Base-by-base conservation (phyloP, 2,113 vertebrate genomes). In the Phyllostomus discolor region DNA sequence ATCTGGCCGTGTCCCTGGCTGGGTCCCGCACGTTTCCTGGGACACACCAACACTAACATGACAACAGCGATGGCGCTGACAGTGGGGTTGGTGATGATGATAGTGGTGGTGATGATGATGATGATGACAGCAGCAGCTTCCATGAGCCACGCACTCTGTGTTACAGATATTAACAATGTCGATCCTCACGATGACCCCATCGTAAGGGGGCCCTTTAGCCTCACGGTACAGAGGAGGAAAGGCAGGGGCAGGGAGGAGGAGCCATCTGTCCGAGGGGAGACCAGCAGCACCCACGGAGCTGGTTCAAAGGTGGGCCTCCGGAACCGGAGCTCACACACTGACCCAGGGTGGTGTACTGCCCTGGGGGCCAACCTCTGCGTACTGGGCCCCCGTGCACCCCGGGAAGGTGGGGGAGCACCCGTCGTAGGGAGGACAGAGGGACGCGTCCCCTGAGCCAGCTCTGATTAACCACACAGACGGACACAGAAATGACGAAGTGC, bases 181-280 rank as follows among this genome's bases (percentile, higher is more conserved):
- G n/a, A 43, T 38, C 59, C 52, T 48, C 10, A 3, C 0, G 0
- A 7, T 1, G n/a, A 3, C 5, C 26, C 31, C 31, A 10, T 0
- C 15, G 41, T 2, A n/a, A n/a, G 73, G 5, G 31, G 41, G 4
- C 19, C n/a, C 75, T 72, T 66, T 9, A 54, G 22, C 35, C 43
- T 52, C 46, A 2, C 26, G 35, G 52, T 15, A 26, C 10, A 8
- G n/a, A 52, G 41, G 17, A 28, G 24, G 35, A 89, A 26, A 46
- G 48, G 7, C 11, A 64, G 14, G 48, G 22, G 69, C 50, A 43
- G 11, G 0, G 3, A 43, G 66, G n/a, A 48, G 54, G 57, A 43
- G 24, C 20, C 3, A 24, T 54, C 64, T 50, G 46, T 48, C 35
- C 0, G 6, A 62, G 26, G 12, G 20, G 76, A 72, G 41, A n/a